Evolutionary conservation across 2,888 invertebrate genomes (phyloP).

Genomic region (Dryobota labecula): DNA sequence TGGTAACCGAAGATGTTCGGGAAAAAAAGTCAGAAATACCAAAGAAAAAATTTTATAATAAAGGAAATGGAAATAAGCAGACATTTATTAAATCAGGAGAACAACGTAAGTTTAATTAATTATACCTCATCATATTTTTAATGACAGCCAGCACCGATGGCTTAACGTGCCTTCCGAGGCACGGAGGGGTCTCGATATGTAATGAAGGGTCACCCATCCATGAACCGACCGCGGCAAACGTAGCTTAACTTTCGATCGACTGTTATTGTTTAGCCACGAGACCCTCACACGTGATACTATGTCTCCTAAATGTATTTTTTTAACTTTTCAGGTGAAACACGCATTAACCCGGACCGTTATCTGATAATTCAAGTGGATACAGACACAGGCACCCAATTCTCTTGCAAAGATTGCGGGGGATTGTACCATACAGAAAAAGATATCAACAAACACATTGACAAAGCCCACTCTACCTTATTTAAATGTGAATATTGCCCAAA

Average conservation of each 20-base stretch:
- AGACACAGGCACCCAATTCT: background rate
- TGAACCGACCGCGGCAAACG: background rate
- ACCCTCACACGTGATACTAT: background rate
- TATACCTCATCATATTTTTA: background rate
- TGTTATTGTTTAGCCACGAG: background rate
- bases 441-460: constrained; percentile 30
- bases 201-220: too few relatives aligned
- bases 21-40: background rate
- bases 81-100: background rate
- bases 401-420: constrained; percentile 46
- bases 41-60: background rate
- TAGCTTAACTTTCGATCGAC: background rate
- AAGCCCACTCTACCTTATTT: background rate
- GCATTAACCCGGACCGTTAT: background rate
- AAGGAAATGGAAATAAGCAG: background rate
- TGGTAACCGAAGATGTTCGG: background rate
- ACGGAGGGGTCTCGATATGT: too few relatives aligned
- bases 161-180: too few relatives aligned
- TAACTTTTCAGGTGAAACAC: constrained; percentile 33
- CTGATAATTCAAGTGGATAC: constrained; percentile 15
- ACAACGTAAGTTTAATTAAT: constrained; percentile 8
- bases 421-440: constrained; percentile 15
- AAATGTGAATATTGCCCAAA: constrained; percentile 44
- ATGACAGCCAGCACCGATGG: too few relatives aligned
- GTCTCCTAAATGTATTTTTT: background rate